phyloP scores from a whole-genome alignment of 2,797 vertebrate species.

The Buceros bicornis region DNA sequence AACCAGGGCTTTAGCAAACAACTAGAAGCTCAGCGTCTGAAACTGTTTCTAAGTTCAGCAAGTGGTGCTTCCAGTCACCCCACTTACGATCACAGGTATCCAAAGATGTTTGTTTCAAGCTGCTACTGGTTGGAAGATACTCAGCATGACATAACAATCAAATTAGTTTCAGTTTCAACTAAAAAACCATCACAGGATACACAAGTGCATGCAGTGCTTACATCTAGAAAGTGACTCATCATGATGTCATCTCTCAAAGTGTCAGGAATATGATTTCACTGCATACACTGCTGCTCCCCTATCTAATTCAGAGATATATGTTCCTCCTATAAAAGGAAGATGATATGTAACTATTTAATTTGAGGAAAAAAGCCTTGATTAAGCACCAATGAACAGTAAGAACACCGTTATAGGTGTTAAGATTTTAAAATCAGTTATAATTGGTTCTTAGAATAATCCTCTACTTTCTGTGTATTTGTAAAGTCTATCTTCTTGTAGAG shows the following conservation, averaged over 20 bases:
- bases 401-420: background rate
- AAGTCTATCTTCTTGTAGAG: background rate
- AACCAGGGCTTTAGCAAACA: background rate
- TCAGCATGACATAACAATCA: background rate
- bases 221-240: slow-evolving; percentile 23
- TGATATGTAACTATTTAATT: background rate
- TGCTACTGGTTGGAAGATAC: background rate
- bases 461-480: background rate
- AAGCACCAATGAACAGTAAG: background rate
- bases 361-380: background rate
- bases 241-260: slow-evolving; percentile 14
- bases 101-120: background rate
- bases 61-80: background rate
- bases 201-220: background rate
- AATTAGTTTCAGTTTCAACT: slow-evolving; percentile 5
- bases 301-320: background rate
- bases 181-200: background rate
- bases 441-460: background rate
- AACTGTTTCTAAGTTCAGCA: background rate
- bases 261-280: slow-evolving; percentile 10
- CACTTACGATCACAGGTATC: background rate
- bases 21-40: background rate
- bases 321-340: background rate
- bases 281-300: background rate
- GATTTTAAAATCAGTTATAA: background rate